These are phyloP conservation scores for Remorina albescens DNA, from an alignment of 2,797 vertebrate species.

Conservation along the genomic window DNA sequence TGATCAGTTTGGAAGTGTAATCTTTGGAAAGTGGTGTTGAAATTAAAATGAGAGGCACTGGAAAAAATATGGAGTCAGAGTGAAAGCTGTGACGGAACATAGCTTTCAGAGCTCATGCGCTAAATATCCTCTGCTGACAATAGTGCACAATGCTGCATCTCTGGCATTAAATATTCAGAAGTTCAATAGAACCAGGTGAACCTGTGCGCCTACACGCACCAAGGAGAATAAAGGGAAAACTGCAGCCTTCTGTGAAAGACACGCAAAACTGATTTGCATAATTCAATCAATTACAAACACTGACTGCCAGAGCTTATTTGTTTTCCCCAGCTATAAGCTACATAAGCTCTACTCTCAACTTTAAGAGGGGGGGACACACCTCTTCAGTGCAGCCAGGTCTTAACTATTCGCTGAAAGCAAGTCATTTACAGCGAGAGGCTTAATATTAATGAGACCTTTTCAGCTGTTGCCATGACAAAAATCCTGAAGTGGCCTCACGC, in stretches of 20 bases:
- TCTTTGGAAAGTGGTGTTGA: constrained; percentile 39
- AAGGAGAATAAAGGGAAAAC: constrained; percentile 2
- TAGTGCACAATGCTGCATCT: constrained; percentile 81
- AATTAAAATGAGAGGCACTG: constrained; percentile 47
- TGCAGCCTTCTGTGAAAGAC: not conserved
- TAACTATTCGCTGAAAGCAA: constrained; percentile 29
- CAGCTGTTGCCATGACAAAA: constrained; percentile 31
- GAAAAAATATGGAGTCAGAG: constrained; percentile 44
- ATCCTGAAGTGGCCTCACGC: constrained; percentile 32
- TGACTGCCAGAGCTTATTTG: not conserved
- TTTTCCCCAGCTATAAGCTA: no score
- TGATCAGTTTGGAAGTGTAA: constrained; percentile 42
- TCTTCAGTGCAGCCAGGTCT: constrained; percentile 1
- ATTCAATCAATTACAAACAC: constrained; percentile 3
- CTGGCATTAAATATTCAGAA: constrained; percentile 79
- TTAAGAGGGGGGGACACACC: not conserved
- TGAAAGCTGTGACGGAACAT: constrained; percentile 70
- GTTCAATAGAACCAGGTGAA: constrained; percentile 74
- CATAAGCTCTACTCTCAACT: constrained; percentile 14
- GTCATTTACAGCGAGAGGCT: constrained; percentile 18
- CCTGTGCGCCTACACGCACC: constrained; percentile 52
- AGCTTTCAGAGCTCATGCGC: constrained; percentile 64
- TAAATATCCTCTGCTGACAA: constrained; percentile 72
- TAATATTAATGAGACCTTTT: constrained; percentile 54
- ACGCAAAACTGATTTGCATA: constrained; percentile 5